These are phyloP conservation scores for Hirudo medicinalis DNA, from an alignment of 1,140 invertebrate species.

Conservation along the genomic window DNA sequence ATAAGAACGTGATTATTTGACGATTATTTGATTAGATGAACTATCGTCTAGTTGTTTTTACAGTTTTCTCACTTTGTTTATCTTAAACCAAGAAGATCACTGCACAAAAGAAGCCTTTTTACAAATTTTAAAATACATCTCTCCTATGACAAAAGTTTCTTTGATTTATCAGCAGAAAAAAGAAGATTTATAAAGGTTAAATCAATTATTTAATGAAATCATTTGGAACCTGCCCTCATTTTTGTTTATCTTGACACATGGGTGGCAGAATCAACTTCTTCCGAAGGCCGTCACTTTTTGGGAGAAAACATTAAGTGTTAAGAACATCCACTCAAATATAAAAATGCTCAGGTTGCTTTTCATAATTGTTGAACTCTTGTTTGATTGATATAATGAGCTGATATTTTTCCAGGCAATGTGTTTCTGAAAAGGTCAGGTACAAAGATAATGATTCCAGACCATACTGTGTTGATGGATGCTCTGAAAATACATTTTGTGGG, in stretches of 20 bases:
- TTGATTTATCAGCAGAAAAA: conserved; percentile 59
- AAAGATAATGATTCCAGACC: conserved; percentile 51
- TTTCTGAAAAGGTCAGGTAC: conserved; percentile 36
- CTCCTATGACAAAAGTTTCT: conserved; percentile 75
- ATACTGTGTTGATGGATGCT: conserved; percentile 76
- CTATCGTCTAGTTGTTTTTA: conserved; percentile 19
- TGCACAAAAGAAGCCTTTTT: conserved; percentile 67
- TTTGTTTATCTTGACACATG: neutral
- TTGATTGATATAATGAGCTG: neutral
- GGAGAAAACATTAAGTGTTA: conserved; percentile 75
- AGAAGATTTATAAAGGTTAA: conserved; percentile 71
- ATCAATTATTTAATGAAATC: conserved; percentile 36
- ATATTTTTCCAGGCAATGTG: conserved; percentile 32
- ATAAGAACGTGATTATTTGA: no score
- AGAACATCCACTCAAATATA: conserved; percentile 66
- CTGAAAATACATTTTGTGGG: conserved; percentile 73
- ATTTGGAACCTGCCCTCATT: no score
- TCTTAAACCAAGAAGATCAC: conserved; percentile 60
- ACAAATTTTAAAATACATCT: conserved; percentile 74
- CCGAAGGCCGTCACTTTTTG: conserved; percentile 82
- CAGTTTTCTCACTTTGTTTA: conserved; percentile 71
- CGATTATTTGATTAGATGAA: no score
- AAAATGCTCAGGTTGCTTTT: conserved; percentile 64
- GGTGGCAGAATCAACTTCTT: conserved; percentile 59
- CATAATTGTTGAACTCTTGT: neutral